A percentile compares a stretch with the other conserved stretches of the same genome.
phyloP scores from a whole-genome alignment of 2,797 vertebrate species.

The Peromyscus eremicus region DNA sequence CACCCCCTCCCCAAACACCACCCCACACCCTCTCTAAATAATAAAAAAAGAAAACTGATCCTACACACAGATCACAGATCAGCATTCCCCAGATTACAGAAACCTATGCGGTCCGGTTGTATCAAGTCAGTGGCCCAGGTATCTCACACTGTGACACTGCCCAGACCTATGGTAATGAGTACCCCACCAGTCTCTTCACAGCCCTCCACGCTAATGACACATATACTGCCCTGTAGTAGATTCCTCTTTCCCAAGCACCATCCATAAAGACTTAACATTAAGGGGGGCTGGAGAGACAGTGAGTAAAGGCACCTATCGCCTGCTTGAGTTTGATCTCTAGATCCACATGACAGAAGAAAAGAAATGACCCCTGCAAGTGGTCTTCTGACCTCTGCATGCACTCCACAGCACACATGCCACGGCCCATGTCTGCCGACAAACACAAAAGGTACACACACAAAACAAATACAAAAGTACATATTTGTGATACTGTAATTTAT shows the following conservation, averaged over 20 bases:
- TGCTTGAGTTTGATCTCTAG: neutral
- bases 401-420: neutral
- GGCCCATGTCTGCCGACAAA: neutral
- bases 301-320: neutral
- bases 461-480: neutral
- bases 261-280: neutral
- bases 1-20: neutral
- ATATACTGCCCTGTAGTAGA: rapidly evolving
- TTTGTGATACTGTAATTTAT: neutral
- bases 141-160: no score
- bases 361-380: neutral
- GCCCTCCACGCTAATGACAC: neutral
- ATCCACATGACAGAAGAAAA: neutral
- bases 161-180: neutral
- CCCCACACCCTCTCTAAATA: neutral
- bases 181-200: neutral
- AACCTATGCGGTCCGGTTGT: rapidly evolving
- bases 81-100: neutral
- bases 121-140: neutral
- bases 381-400: neutral
- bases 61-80: rapidly evolving
- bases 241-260: no score
- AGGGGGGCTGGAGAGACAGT: neutral
- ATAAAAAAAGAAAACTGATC: neutral
- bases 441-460: neutral